These are phyloP conservation scores for Eumerus sabulonum DNA, from an alignment of 2,888 invertebrate species.

Conservation along the genomic window DNA sequence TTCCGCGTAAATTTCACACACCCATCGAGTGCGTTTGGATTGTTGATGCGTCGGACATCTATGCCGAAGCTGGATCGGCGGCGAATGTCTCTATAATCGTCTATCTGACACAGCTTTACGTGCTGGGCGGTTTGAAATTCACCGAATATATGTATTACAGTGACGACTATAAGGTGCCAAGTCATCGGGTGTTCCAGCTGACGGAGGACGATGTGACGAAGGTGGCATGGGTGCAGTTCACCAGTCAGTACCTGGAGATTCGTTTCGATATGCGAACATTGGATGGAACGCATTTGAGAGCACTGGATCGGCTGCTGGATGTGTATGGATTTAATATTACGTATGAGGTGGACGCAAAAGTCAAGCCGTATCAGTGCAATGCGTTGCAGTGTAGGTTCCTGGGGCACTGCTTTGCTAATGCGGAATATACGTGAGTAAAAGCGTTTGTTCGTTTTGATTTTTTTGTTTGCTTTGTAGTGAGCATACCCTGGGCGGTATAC, in stretches of 20 bases:
- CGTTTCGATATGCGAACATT: constrained; percentile 86
- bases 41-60: constrained; percentile 86
- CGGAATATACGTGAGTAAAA: constrained; percentile 86
- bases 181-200: constrained; percentile 84
- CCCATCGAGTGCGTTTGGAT: constrained; percentile 94
- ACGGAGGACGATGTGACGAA: constrained; percentile 87
- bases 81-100: constrained; percentile 87
- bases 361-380: constrained; percentile 84
- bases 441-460: constrained; percentile 12
- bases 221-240: constrained; percentile 82
- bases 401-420: constrained; percentile 89
- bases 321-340: constrained; percentile 96
- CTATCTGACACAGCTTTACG: constrained; percentile 93
- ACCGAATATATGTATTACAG: constrained; percentile 89
- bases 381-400: constrained; percentile 90
- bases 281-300: constrained; percentile 91
- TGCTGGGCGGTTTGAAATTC: constrained; percentile 87
- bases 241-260: constrained; percentile 88
- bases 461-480: too few species aligned
- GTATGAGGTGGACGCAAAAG: constrained; percentile 86
- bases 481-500: too few species aligned
- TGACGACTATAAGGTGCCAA: constrained; percentile 84
- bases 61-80: constrained; percentile 74
- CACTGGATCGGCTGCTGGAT: constrained; percentile 88
- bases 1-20: constrained; percentile 88